These are phyloP conservation scores for Thymelicus acteon DNA, from an alignment of 2,888 invertebrate genomes.

Conservation along the genomic window DNA sequence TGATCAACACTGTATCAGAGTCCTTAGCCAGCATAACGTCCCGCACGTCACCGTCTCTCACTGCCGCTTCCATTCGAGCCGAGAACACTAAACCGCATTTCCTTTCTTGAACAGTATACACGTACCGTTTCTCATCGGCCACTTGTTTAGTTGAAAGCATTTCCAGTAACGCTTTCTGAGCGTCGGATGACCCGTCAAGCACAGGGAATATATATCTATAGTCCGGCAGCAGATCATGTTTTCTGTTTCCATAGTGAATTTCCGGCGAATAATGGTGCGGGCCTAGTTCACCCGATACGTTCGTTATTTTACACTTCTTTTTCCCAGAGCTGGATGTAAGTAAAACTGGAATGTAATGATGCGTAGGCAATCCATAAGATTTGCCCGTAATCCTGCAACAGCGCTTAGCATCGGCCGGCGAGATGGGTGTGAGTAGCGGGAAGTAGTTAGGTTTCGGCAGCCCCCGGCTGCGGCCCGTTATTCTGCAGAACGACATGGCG, in stretches of 20 bases:
- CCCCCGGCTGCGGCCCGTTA: constrained; percentile 91
- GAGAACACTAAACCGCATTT: constrained; percentile 90
- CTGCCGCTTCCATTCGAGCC: constrained; percentile 89
- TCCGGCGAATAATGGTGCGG: constrained; percentile 86
- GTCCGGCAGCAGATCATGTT: constrained; percentile 87
- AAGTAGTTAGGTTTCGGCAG: constrained; percentile 93
- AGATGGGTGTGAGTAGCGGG: constrained; percentile 91
- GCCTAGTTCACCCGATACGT: constrained; percentile 85
- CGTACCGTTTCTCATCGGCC: constrained; percentile 86
- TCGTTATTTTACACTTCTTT: constrained; percentile 87
- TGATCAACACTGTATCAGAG: constrained; percentile 89
- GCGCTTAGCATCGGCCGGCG: constrained; percentile 92
- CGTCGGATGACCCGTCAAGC: constrained; percentile 88
- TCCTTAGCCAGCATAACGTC: constrained; percentile 91
- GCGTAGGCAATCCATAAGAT: constrained; percentile 89
- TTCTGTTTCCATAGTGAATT: constrained; percentile 87
- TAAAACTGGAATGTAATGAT: constrained; percentile 92
- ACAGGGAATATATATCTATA: constrained; percentile 91
- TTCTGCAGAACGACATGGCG: constrained; percentile 90
- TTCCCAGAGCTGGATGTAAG: constrained; percentile 79
- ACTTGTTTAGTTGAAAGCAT: constrained; percentile 86
- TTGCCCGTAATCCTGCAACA: constrained; percentile 92
- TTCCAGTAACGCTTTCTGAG: constrained; percentile 86
- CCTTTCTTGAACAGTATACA: constrained; percentile 90
- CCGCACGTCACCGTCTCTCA: constrained; percentile 90